Evolutionary conservation across 2,888 invertebrate species (phyloP).

Genomic region (Lutraria lutraria): DNA sequence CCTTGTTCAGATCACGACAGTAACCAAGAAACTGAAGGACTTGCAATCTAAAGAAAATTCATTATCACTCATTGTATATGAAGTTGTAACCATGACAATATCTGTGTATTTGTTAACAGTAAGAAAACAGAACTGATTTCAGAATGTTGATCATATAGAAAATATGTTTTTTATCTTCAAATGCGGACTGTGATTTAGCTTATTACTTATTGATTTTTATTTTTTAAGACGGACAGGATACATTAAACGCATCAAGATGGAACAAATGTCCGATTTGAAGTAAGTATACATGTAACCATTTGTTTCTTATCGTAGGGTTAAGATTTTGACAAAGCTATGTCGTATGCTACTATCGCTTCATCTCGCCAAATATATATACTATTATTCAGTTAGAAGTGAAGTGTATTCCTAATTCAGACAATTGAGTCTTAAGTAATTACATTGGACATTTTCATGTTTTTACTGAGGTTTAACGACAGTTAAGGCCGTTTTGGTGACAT

Average conservation of each 20-base stretch:
- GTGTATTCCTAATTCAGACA: no score
- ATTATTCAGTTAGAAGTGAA: no score
- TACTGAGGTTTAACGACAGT: no score
- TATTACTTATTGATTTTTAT: neutral
- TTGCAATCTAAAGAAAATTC: neutral
- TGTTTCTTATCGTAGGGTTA: neutral
- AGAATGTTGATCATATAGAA: neutral
- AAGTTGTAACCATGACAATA: constrained; percentile 7
- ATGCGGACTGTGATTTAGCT: neutral
- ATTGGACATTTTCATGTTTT: no score
- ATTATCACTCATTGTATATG: constrained; percentile 11
- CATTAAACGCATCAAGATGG: constrained; percentile 39
- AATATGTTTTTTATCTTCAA: neutral
- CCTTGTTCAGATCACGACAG: neutral
- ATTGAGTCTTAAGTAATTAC: no score
- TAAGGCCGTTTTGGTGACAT: no score
- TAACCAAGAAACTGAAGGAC: neutral
- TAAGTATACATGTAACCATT: constrained; percentile 32
- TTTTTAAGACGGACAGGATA: neutral
- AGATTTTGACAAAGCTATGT: no score
- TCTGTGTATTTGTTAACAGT: neutral
- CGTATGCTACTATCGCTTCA: no score
- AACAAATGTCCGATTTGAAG: constrained; percentile 66
- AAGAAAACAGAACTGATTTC: neutral
- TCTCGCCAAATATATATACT: no score